Evolutionary conservation across 2,888 invertebrate genomes (phyloP).

Genomic region (Macrophya alboannulata): DNA sequence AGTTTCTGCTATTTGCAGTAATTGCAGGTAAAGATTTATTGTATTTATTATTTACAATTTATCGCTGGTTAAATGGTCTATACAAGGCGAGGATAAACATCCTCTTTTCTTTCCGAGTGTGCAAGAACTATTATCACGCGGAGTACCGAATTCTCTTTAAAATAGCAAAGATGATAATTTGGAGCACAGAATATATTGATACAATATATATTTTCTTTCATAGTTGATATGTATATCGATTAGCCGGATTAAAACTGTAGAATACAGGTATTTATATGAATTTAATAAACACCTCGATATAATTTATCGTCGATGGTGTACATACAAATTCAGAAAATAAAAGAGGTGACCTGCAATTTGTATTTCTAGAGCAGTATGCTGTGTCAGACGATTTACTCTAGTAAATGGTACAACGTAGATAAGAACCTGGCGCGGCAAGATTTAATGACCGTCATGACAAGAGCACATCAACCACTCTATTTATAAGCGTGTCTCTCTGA

Average conservation of each 20-base stretch:
- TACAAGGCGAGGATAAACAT: background rate
- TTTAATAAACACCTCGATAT: background rate
- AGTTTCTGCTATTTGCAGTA: background rate
- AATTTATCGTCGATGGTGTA: background rate
- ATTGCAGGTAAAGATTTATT: background rate
- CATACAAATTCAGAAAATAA: background rate
- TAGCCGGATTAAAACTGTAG: background rate
- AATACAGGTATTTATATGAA: background rate
- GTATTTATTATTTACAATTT: background rate
- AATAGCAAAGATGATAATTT: background rate
- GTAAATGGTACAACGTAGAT: slow-evolving; percentile 47
- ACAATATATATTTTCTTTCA: background rate
- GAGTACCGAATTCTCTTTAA: background rate
- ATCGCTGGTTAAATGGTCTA: background rate
- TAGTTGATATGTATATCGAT: background rate
- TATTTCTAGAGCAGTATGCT: slow-evolving; percentile 13
- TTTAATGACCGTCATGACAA: slow-evolving; percentile 44
- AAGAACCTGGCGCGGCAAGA: slow-evolving; percentile 29
- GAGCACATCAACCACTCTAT: slow-evolving; percentile 38
- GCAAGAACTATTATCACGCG: background rate
- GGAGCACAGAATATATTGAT: background rate
- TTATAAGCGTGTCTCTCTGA: slow-evolving; percentile 14
- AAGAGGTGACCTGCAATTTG: background rate
- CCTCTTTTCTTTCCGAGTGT: background rate
- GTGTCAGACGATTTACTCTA: slow-evolving; percentile 9